Base-by-base conservation (phyloP, 2,888 invertebrate species). In the Hirtodrosophila cameraria region DNA sequence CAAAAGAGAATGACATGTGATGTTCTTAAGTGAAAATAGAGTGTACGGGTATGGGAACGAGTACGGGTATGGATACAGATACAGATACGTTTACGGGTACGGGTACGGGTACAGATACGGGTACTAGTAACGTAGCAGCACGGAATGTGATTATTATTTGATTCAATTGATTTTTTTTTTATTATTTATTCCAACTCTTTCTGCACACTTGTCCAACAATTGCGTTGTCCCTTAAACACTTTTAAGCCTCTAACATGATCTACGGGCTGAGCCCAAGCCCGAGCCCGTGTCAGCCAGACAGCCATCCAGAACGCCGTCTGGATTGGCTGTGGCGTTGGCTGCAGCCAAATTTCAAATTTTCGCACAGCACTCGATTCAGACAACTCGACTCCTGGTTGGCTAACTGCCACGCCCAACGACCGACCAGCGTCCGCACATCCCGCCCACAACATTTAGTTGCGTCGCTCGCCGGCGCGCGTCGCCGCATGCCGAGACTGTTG, bases 401-500 rank as follows among this genome's bases (percentile, higher is more conserved):
- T 11, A 33, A 23, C 35, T 41, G 49, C 62, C 45, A 35, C 46
- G 46, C 36, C 60, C 41, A 28, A 28, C 11, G 33, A 31, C 31
- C 53, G n/a, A 3, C 23, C 2, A 23, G 31, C 28, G 35, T 39
- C 39, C 30, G 9, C 39, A 23, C 33, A 28, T 28, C 33, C 33
- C 53, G 15, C 53, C 43, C 35, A 41, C 30, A 36, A 6, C 28
- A 49, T 53, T 86, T 82, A 91, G 69, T 91, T 90, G 69, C 91
- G 85, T 42, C 90, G 84, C 62, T 90, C 90, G 38, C 88, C 86
- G 52, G 91, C 89, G 59, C 90, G 89, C 59, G 90, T 73, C 52
- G 83, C 73, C 45, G 85, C 93, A 77, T 93, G 92, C 85, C 94
- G 93, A 64, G 93, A 92, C 85, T 94, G 93, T 68, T 93, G 92